Percentiles rank a stretch among this genome's conserved stretches.
Evolutionary conservation across 1,140 invertebrate species (phyloP).

Genomic region (Drosophila quadrilineata): DNA sequence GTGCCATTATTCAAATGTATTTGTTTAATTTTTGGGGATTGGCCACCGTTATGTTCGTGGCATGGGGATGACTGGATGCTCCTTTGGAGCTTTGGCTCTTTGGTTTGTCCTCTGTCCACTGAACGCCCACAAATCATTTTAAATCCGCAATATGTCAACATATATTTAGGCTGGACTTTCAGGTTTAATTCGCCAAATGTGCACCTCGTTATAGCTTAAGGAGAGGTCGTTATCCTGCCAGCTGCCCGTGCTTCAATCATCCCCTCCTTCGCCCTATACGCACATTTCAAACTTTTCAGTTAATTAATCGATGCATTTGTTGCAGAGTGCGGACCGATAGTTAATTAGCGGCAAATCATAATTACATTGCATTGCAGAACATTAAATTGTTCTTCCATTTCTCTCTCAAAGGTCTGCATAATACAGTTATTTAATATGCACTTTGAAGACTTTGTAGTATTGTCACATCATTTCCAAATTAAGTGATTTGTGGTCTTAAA

Average conservation of each 20-base stretch:
- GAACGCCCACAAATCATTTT: constrained; percentile 75
- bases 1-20: constrained; percentile 77
- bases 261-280: no score
- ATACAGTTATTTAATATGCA: no score
- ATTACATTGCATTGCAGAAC: constrained; percentile 74
- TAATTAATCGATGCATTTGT: background rate
- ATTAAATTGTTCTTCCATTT: no score
- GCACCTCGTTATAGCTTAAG: constrained; percentile 62
- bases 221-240: constrained; percentile 19
- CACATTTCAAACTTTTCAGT: no score
- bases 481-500: no score
- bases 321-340: constrained; percentile 13
- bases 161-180: constrained; percentile 46
- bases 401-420: no score
- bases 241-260: no score
- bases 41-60: background rate
- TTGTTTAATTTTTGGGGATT: constrained; percentile 71
- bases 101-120: no score
- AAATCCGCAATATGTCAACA: constrained; percentile 79
- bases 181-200: constrained; percentile 28
- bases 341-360: constrained; percentile 64
- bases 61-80: no score
- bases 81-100: no score
- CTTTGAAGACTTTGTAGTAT: no score
- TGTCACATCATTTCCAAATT: no score